These are phyloP conservation scores for Lethenteron reissneri DNA, from an alignment of 2,113 vertebrate genomes.

Conservation along the genomic window DNA sequence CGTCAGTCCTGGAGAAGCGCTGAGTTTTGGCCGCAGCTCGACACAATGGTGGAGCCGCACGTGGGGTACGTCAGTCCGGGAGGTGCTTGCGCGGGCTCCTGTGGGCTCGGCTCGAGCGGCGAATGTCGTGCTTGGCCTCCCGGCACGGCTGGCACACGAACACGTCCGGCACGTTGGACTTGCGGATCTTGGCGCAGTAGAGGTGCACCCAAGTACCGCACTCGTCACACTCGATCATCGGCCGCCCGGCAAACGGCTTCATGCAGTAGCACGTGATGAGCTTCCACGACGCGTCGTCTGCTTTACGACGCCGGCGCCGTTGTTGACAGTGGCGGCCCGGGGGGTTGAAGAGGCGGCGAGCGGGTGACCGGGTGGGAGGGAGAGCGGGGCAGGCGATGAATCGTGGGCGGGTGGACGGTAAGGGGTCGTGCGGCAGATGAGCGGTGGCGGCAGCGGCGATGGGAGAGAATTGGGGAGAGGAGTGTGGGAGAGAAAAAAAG, in stretches of 20 bases:
- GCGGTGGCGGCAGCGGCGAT: too few species aligned
- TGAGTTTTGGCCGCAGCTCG: too few species aligned
- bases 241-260: conserved; percentile 82
- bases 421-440: too few species aligned
- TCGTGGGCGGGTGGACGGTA: too few species aligned
- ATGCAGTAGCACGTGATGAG: conserved; percentile 96
- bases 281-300: conserved; percentile 93
- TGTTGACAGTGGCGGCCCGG: too few species aligned
- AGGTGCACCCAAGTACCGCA: conserved; percentile 94
- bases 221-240: conserved; percentile 90
- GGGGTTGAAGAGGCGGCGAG: too few species aligned
- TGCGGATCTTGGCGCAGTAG: conserved; percentile 90
- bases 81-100: conserved; percentile 60
- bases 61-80: conserved; percentile 37
- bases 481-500: too few species aligned
- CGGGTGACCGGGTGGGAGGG: too few species aligned
- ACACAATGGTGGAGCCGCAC: too few species aligned
- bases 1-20: too few species aligned
- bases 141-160: conserved; percentile 86
- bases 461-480: too few species aligned
- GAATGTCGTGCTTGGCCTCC: conserved; percentile 62
- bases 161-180: conserved; percentile 81
- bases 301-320: not conserved
- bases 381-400: too few species aligned
- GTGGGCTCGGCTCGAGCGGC: conserved; percentile 73